Conservation (phyloP, 2,888 invertebrate species). For the Elysia crispata region DNA sequence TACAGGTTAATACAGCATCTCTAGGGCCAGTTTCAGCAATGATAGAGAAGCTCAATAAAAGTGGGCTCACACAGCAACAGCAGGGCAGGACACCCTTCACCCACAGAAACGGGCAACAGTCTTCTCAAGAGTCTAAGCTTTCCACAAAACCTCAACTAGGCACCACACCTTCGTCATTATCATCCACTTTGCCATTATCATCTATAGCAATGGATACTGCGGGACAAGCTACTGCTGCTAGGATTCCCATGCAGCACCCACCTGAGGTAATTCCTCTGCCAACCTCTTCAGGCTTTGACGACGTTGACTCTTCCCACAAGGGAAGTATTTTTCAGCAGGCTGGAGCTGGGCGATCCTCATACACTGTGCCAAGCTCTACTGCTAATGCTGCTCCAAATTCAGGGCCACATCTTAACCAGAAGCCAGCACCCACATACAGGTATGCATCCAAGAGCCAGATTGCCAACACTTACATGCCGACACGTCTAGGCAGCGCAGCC, state of each 20-base stretch:
- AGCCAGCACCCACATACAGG: slow-evolving; percentile 52
- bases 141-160: background rate
- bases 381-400: background rate
- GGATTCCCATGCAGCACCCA: background rate
- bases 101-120: background rate
- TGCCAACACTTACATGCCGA: slow-evolving; percentile 74
- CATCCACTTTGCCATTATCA: background rate
- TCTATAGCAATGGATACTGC: background rate
- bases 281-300: background rate
- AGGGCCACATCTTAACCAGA: slow-evolving; percentile 48
- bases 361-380: slow-evolving; percentile 33
- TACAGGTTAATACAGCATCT: slow-evolving; percentile 43
- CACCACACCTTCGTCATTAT: background rate
- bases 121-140: background rate
- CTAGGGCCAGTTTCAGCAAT: slow-evolving; percentile 46
- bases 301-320: background rate
- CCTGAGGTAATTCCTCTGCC: background rate
- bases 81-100: background rate
- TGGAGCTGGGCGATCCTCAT: background rate
- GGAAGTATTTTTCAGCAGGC: background rate
- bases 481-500: slow-evolving; percentile 64
- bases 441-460: slow-evolving; percentile 62
- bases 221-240: too few species aligned
- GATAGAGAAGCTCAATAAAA: slow-evolving; percentile 44
- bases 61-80: too few species aligned